phyloP scores from a whole-genome alignment of 2,797 vertebrate genomes.

The Danio aesculapii region DNA sequence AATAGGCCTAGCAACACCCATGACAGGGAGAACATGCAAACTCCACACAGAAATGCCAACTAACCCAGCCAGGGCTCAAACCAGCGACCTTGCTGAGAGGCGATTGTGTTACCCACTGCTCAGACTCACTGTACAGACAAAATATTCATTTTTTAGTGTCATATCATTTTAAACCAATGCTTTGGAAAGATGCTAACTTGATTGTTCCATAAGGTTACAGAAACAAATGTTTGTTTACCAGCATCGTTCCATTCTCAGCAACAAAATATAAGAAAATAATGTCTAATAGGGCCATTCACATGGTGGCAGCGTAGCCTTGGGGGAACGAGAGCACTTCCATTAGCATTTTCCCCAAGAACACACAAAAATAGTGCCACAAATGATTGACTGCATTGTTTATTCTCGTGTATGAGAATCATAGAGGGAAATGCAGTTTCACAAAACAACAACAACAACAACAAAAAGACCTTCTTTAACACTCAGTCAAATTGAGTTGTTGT shows the following conservation, averaged over 20 bases:
- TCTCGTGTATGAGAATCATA: neutral
- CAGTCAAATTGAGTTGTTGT: slow-evolving; percentile 6
- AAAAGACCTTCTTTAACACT: neutral
- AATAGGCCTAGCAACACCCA: too few species aligned
- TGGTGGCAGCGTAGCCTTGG: slow-evolving; percentile 1
- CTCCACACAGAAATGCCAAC: too few species aligned
- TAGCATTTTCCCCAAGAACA: slow-evolving; percentile 44
- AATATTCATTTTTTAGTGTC: neutral
- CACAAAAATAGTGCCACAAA: slow-evolving; percentile 17
- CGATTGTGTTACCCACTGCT: too few species aligned
- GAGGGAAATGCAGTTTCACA: neutral
- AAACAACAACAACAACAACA: neutral
- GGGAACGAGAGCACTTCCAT: slow-evolving; percentile 28
- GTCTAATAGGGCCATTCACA: slow-evolving; percentile 36
- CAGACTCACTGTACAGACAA: neutral
- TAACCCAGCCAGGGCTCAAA: too few species aligned
- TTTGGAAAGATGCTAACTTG: neutral
- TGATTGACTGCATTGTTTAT: slow-evolving; percentile 21
- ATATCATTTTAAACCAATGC: neutral
- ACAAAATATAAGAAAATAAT: slow-evolving; percentile 11
- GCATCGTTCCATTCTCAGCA: slow-evolving; percentile 32
- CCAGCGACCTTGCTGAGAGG: too few species aligned
- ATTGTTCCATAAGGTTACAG: slow-evolving; percentile 11
- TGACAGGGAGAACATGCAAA: too few species aligned
- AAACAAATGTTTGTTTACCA: slow-evolving; percentile 29